These are phyloP conservation scores for Ganaspis sp. DNA, from an alignment of 1,140 invertebrate species.

Conservation along the genomic window DNA sequence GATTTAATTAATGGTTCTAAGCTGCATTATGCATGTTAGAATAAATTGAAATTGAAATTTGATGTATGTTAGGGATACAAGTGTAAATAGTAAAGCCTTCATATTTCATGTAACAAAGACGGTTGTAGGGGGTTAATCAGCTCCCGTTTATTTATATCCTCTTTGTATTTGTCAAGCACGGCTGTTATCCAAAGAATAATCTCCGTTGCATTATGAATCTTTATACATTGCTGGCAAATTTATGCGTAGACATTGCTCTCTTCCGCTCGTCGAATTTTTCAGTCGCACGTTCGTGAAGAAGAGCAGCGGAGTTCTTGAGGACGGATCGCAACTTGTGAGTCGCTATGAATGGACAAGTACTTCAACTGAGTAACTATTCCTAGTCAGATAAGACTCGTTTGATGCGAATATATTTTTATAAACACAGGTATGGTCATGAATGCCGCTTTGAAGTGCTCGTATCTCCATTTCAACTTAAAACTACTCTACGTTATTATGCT, in stretches of 20 bases:
- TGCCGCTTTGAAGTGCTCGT: slow-evolving; percentile 55
- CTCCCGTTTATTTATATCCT: slow-evolving; percentile 25
- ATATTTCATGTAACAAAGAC: slow-evolving; percentile 17
- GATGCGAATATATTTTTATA: slow-evolving; percentile 51
- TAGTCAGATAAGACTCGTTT: slow-evolving; percentile 57
- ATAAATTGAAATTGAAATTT: background rate
- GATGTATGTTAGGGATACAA: background rate
- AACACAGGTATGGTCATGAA: slow-evolving; percentile 55
- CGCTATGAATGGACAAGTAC: slow-evolving; percentile 52
- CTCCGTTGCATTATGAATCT: slow-evolving; percentile 28
- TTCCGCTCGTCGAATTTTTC: slow-evolving; percentile 28
- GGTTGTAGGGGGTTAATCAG: slow-evolving; percentile 21
- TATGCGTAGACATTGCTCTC: slow-evolving; percentile 27
- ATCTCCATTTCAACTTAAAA: slow-evolving; percentile 41
- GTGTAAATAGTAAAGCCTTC: background rate
- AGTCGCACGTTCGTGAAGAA: slow-evolving; percentile 20
- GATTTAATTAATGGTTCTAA: slow-evolving; percentile 10
- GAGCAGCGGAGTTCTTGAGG: slow-evolving; percentile 24
- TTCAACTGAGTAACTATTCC: slow-evolving; percentile 55
- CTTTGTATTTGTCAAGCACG: slow-evolving; percentile 29
- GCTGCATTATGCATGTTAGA: background rate
- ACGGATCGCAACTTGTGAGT: slow-evolving; percentile 26
- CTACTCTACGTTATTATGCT: slow-evolving; percentile 26
- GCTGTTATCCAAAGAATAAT: slow-evolving; percentile 23
- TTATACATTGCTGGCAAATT: slow-evolving; percentile 30